These are phyloP conservation scores for Hyperoplus lanceolatus DNA, from an alignment of 2,797 vertebrate genomes.

Conservation along the genomic window DNA sequence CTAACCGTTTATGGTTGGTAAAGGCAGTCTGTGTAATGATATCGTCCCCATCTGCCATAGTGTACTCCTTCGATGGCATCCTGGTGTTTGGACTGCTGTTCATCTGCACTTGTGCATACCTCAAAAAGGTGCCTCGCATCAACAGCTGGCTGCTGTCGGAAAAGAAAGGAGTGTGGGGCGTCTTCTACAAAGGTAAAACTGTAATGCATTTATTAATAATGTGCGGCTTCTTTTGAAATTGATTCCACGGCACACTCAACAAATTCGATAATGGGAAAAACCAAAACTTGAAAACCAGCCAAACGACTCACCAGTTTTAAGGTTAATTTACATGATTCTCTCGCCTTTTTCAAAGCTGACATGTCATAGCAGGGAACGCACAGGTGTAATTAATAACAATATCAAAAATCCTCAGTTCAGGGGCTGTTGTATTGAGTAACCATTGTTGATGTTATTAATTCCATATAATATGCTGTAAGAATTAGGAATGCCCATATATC, in stretches of 20 bases:
- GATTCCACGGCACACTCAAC: no score
- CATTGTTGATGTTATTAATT: not conserved
- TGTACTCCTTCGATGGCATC: conserved; percentile 95
- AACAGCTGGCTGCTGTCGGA: conserved; percentile 94
- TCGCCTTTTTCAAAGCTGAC: not conserved
- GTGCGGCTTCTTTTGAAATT: not conserved
- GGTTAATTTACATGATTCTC: not conserved
- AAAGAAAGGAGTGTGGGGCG: conserved; percentile 93
- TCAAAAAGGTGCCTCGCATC: conserved; percentile 95
- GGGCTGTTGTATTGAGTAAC: not conserved
- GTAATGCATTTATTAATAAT: not conserved
- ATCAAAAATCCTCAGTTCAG: not conserved
- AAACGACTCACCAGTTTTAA: not conserved
- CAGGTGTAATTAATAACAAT: not conserved
- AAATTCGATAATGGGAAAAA: not conserved
- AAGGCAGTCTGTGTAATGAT: not conserved
- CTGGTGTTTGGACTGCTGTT: conserved; percentile 95
- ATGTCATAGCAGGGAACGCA: not conserved
- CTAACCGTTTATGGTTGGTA: not conserved
- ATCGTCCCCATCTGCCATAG: conserved; percentile 70
- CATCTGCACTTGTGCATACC: conserved; percentile 95
- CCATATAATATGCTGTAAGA: not conserved
- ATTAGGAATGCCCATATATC: not conserved
- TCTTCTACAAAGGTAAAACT: conserved; percentile 91
- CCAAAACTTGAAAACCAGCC: not conserved